Evolutionary conservation across 1,140 invertebrate genomes (phyloP).

Genomic region (Stegodyphus mimosarum): DNA sequence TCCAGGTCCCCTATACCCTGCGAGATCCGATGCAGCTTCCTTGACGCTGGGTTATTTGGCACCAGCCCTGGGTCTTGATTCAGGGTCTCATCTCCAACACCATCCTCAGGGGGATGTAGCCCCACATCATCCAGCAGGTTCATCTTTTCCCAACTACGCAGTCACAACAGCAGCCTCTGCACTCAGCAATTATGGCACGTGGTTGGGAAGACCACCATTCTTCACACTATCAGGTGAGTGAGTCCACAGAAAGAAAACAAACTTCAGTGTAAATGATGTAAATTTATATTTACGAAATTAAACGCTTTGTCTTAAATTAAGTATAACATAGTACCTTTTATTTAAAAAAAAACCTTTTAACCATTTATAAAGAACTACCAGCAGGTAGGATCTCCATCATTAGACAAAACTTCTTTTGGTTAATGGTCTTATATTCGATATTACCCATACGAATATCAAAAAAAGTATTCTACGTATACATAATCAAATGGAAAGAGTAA

Average conservation of each 20-base stretch:
- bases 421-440: no score
- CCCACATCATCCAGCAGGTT: constrained; percentile 19
- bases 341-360: no score
- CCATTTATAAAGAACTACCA: no score
- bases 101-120: constrained; percentile 19
- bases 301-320: no score
- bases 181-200: constrained; percentile 34
- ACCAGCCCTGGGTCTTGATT: constrained; percentile 28
- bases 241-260: constrained; percentile 20
- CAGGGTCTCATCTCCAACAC: neutral
- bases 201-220: constrained; percentile 54
- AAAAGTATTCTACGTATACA: no score
- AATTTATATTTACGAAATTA: no score
- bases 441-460: no score
- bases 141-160: constrained; percentile 39
- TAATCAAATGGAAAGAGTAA: no score
- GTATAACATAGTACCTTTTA: no score
- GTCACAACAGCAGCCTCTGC: constrained; percentile 37
- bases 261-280: no score
- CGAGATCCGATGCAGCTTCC: constrained; percentile 23
- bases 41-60: constrained; percentile 43
- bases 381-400: no score
- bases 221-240: constrained; percentile 64
- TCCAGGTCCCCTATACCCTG: constrained; percentile 13
- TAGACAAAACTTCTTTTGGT: no score